Evolutionary conservation across 23 tunicate genomes (phyloP), one percentile per base, ranked within the genome.

Genomic region (Trididemnum clinides): DNA sequence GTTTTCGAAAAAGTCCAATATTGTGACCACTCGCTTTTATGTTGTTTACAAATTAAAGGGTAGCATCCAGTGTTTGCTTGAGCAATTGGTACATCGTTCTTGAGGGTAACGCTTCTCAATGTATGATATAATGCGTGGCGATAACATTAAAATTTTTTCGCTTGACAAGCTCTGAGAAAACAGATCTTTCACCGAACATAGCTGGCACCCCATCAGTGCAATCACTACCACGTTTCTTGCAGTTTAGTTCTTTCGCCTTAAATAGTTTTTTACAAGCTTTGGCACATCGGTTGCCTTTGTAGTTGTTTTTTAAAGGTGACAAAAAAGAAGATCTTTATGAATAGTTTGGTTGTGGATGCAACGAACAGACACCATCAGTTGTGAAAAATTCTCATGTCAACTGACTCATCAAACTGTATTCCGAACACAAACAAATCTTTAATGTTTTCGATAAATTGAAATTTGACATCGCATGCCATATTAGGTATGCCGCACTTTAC

Each of bases 171-270:
- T 64, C 79, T 23, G 31, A 62, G 25, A 80, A 80, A 20, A 80
- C 85, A 80, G 85, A 80, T 28, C 79, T 80, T 80, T 10, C 85
- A 69, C 85, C 85, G 6, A 80, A 25, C 85, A 80, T 80, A 65
- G 85, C 27, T 22, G 85, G 85, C 28, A 82, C 70, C 85, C 85
- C 85, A 80, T 80, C 85, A 69, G 85, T 80, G 81, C 78, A 80
- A 18, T 69, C 27, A 69, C 82, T 69, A 6, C 85, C 73, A 64
- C 64, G 85, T 64, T 62, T 59, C 27, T 66, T 28, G 80, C 85
- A 80, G 64, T 80, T 82, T 82, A 80, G 82, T 80, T 80, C 20
- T 64, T 80, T 82, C 23, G 81, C 82, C n/a, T 27, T 30, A 80
- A 23, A 80, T 69, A 80, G 20, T 80, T 31, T 80, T 80, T 82